phyloP scores from a whole-genome alignment of 2,113 vertebrate genomes.

The Meriones unguiculatus region DNA sequence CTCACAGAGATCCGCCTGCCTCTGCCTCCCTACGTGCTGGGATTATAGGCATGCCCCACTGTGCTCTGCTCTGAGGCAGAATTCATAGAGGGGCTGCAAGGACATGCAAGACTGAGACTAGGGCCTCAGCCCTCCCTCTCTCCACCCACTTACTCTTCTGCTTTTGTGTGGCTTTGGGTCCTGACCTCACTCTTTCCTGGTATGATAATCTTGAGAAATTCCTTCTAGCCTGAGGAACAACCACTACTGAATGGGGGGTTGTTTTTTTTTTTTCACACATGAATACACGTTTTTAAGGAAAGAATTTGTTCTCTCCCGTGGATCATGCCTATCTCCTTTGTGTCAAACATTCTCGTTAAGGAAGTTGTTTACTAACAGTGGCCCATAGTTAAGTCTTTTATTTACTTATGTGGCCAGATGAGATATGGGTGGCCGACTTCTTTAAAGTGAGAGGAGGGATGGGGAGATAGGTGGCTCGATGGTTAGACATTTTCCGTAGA shows the following conservation, averaged over 20 bases:
- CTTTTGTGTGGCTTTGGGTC: not conserved
- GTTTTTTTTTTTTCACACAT: not conserved
- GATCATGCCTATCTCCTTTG: not conserved
- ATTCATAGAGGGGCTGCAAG: conserved; percentile 4
- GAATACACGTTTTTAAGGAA: not conserved
- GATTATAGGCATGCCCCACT: too few species aligned
- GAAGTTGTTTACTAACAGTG: not conserved
- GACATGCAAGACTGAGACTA: not conserved
- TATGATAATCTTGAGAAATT: not conserved
- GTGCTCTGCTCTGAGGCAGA: not conserved
- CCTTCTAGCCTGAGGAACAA: not conserved
- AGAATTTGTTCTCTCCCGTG: not conserved
- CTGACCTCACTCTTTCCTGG: not conserved
- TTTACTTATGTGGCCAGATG: not conserved
- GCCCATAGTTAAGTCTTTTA: not conserved
- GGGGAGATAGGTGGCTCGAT: not conserved
- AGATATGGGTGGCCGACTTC: not conserved
- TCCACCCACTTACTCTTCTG: not conserved
- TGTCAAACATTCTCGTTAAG: not conserved
- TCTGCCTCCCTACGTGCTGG: too few species aligned
- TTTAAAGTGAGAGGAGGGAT: not conserved
- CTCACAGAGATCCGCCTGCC: too few species aligned
- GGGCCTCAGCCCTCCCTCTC: not conserved
- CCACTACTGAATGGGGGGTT: not conserved
- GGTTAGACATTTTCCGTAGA: too few species aligned